Base-by-base conservation (phyloP, 2,888 invertebrate genomes). In the Exephanes ischioxanthus region DNA sequence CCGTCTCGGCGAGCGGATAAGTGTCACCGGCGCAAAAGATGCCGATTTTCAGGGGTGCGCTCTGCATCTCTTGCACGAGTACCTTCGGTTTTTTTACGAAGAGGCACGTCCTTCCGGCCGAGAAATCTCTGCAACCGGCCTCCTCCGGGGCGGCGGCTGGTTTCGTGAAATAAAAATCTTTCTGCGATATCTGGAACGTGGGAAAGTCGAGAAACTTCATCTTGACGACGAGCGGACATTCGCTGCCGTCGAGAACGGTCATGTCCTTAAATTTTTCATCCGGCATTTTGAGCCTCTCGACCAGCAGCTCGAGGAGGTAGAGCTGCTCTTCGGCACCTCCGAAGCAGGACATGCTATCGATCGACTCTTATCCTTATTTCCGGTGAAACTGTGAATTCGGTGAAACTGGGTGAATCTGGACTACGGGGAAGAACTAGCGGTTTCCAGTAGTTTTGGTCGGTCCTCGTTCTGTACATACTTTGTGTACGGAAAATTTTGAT, bases 201-300 rank as follows among this genome's bases (percentile, higher is more conserved):
- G 94, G 93, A 78, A 94, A 92, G 84, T 93, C 91, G 84, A 93
- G 90, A 87, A 93, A 92, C 84, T 91, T 92, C 70, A 93, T 89
- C 89, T 92, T 92, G 68, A 93, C 89, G 83, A 90, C 87, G 26
- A 93, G 85, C 9, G 90, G 88, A 58, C 88, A 80, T 45, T 89
- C 89, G 41, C 86, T 88, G 55, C 91, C 87, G 67, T 90, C 91
- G 75, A 89, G 87, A n/a, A 80, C 78, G n/a, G 77, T 70, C 14
- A 86, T 85, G 55, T 90, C 89, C 63, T 89, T 87, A 61, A 91
- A 88, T 88, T 91, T 92, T 77, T 88, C 89, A 26, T 80, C 75
- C 11, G 90, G 88, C 67, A 93, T 89, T 72, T 86, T 88, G n/a
- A 94, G 83, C 79, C 89, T 91, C 77, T 92, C 89, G 84, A 93